A percentile compares a stretch with the other conserved stretches of the same genome.
Evolutionary conservation across 1,140 invertebrate species (phyloP).

Genomic region (Planococcus citri): DNA sequence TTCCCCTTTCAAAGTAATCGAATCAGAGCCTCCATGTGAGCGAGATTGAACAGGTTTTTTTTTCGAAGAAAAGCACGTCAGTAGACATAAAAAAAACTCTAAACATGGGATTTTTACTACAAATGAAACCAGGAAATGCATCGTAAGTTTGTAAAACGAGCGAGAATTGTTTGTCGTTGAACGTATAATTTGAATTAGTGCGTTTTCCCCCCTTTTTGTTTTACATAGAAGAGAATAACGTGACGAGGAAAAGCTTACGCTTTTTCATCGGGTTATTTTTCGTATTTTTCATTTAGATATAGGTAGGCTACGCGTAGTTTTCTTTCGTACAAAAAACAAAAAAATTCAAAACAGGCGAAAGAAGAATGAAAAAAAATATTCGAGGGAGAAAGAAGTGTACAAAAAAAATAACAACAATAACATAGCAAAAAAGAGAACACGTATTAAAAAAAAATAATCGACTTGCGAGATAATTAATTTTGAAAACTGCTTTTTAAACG

Average conservation of each 20-base stretch:
- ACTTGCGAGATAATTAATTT: slow-evolving; percentile 4
- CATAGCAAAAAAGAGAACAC: not conserved
- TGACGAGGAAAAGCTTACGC: not conserved
- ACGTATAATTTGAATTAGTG: not conserved
- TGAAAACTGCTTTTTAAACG: slow-evolving; percentile 2
- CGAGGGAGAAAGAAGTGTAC: not conserved
- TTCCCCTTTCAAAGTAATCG: no score
- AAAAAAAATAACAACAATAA: no score
- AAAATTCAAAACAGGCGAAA: not conserved
- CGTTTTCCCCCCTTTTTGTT: not conserved
- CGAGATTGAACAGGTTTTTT: no score
- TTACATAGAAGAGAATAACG: not conserved
- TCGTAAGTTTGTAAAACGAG: not conserved
- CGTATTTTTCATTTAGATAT: not conserved
- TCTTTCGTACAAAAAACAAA: not conserved
- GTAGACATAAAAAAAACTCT: no score
- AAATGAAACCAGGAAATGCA: not conserved
- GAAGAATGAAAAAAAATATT: not conserved
- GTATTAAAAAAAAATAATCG: slow-evolving; percentile 6
- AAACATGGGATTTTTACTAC: no score
- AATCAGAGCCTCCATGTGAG: no score
- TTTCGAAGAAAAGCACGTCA: no score
- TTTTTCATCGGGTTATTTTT: not conserved
- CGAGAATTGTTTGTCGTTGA: not conserved
- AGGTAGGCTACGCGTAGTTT: no score